Evolutionary conservation across 2,888 invertebrate species (phyloP), one percentile per base, ranked within the genome.

Genomic region (Agyllia agylla): DNA sequence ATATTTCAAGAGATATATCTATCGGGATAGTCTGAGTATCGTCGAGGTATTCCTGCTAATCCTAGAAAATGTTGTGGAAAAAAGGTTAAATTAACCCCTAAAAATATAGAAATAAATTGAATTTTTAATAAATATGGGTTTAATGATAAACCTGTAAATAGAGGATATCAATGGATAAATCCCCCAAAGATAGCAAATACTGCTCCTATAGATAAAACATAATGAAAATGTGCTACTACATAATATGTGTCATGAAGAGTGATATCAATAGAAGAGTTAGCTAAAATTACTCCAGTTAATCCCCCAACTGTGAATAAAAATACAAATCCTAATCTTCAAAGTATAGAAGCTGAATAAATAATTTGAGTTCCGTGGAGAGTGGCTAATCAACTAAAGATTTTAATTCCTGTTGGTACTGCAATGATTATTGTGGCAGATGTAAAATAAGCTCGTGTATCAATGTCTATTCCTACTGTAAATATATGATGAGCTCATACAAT

Each of bases 401-500:
- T 99, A 98, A 99, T 99, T 93, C 99, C 99, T 24, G 99, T 99
- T 0, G 99, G 99, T 0, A 99, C 98, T 0, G 99, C 99, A 99
- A 99, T 99, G 98, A 99, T 99, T 98, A 99, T 99, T 20, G 99
- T 99, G 0, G 99, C 99, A 77, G 99, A 98, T 0, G 99, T 99
- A 96, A 99, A 99, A 96, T 99, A 99, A 31, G 99, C 99, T 96
- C 99, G 99, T 0, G 99, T 99, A 96, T 99, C 99, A 89, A 99
- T 98, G 97, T 99, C 99, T 98, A 99, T 98, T 0, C 99, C 99
- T 57, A 99, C 98, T 2, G 99, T 99, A 96, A 99, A 99, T 98
- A 99, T 99, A 96, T 99, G 99, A 96, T 99, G 99, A 11, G 99
- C 99, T 98, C 99, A 99, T 0, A 99, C 99, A 97, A 99, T 98